A percentile compares a stretch with the other conserved stretches of the same genome.
Evolutionary conservation across 2,113 vertebrate genomes (phyloP).

Genomic region (Nesogale talazaci): DNA sequence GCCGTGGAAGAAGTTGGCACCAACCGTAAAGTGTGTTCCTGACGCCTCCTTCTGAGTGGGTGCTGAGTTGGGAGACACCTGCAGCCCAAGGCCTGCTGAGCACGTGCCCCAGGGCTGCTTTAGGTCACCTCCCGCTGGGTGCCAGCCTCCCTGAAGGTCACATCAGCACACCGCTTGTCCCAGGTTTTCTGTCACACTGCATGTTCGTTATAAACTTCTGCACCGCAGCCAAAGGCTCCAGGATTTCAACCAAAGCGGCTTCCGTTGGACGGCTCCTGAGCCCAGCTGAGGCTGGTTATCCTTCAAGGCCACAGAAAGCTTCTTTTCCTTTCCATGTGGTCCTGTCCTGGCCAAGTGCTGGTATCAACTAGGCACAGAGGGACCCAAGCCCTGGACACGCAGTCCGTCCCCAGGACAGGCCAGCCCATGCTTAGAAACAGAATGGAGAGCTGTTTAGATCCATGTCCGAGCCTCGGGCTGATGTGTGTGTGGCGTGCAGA

Average conservation of each 20-base stretch:
- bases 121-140: too few relatives aligned
- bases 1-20: too few relatives aligned
- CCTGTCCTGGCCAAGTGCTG: background rate
- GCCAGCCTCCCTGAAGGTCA: too few relatives aligned
- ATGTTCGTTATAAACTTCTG: background rate
- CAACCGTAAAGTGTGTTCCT: fast-evolving
- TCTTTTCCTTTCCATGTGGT: background rate
- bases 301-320: background rate
- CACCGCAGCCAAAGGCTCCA: background rate
- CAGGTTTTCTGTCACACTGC: background rate
- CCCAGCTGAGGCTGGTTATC: background rate
- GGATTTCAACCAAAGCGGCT: background rate
- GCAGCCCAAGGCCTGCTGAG: background rate
- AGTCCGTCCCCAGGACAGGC: background rate
- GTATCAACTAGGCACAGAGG: background rate
- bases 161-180: background rate
- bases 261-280: background rate
- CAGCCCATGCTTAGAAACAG: background rate
- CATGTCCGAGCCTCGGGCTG: background rate
- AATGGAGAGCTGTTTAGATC: background rate
- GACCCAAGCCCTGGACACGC: background rate
- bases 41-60: background rate
- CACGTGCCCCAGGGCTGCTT: fast-evolving
- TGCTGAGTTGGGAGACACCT: too few relatives aligned
- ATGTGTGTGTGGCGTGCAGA: background rate